phyloP scores from a whole-genome alignment of 2,797 vertebrate genomes.

The Fringilla coelebs region DNA sequence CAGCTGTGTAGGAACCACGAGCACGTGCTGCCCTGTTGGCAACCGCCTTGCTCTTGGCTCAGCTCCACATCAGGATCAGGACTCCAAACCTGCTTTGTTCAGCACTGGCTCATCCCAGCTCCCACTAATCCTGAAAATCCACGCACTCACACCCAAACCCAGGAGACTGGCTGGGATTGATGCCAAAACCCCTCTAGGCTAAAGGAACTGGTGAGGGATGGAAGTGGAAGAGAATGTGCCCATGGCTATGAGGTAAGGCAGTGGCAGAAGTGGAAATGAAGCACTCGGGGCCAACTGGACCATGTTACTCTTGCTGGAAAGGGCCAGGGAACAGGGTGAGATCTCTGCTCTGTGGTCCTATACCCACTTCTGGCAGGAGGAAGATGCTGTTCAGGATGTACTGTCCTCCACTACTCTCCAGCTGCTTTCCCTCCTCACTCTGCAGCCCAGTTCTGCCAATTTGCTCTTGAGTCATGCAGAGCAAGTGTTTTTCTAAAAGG shows the following conservation, averaged over 20 bases:
- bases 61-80: background rate
- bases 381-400: background rate
- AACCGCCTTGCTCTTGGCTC: background rate
- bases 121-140: background rate
- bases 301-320: background rate
- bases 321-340: background rate
- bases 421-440: background rate
- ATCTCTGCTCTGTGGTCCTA: background rate
- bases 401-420: background rate
- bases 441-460: background rate
- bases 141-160: background rate
- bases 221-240: background rate
- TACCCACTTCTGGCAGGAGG: background rate
- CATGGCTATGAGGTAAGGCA: background rate
- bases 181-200: background rate
- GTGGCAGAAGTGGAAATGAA: background rate
- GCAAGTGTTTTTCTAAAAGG: background rate
- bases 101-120: background rate
- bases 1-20: accelerated
- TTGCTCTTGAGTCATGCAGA: background rate
- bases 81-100: background rate
- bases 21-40: accelerated
- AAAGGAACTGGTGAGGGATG: background rate
- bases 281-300: background rate
- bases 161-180: background rate